A percentile compares a stretch with the other conserved stretches of the same genome.
These are phyloP conservation scores for Piliocolobus tephrosceles DNA, from an alignment of 2,113 vertebrate genomes.

Conservation along the genomic window DNA sequence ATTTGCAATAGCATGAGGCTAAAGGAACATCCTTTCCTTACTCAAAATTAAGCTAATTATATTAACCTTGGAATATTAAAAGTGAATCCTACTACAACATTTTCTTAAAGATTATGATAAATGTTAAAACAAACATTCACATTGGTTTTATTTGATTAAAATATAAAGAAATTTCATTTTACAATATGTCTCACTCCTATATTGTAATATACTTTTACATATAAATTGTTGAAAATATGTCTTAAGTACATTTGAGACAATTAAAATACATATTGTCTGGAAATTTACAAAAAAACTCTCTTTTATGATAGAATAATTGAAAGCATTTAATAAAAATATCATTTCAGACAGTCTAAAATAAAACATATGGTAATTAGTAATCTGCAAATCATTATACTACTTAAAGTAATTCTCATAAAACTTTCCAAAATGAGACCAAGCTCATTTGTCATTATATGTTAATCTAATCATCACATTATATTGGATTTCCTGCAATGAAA, in stretches of 20 bases:
- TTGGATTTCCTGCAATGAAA: neutral
- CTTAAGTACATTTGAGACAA: neutral
- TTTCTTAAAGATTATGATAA: neutral
- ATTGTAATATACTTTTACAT: neutral
- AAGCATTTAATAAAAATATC: neutral
- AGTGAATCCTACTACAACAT: neutral
- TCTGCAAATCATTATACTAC: neutral
- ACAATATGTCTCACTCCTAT: neutral
- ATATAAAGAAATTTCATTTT: neutral
- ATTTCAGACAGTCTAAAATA: neutral
- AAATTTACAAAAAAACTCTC: neutral
- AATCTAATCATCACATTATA: neutral
- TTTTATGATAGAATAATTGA: neutral
- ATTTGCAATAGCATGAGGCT: neutral
- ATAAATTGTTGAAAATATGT: neutral
- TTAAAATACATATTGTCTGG: neutral
- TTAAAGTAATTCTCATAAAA: constrained; percentile 31
- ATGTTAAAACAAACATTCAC: neutral
- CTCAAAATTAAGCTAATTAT: neutral
- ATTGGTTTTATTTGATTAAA: neutral
- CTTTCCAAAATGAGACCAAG: neutral
- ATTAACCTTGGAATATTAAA: neutral
- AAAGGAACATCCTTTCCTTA: neutral
- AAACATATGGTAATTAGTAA: neutral
- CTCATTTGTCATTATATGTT: constrained; percentile 1